Evolutionary conservation across 2,888 invertebrate genomes (phyloP).

Genomic region (Drosophila nr. perissopoda): DNA sequence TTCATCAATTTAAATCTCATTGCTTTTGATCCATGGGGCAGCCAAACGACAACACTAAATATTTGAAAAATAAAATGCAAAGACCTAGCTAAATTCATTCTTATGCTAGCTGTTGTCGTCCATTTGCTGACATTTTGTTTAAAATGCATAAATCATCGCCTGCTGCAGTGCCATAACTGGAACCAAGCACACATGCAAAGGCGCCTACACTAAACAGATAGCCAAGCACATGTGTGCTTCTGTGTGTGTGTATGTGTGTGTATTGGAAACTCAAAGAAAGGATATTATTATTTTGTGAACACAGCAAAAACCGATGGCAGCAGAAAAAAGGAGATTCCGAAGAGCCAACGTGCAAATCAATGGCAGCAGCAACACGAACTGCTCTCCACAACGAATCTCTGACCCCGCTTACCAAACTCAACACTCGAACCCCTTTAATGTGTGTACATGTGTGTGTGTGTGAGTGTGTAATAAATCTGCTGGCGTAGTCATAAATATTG

Average conservation of each 20-base stretch:
- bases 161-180: slow-evolving; percentile 73
- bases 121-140: slow-evolving; percentile 69
- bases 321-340: slow-evolving; percentile 34
- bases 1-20: slow-evolving; percentile 44
- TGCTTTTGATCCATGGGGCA: slow-evolving; percentile 43
- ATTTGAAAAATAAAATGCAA: slow-evolving; percentile 21
- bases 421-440: slow-evolving; percentile 7
- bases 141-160: slow-evolving; percentile 73
- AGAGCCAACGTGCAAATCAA: slow-evolving; percentile 67
- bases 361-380: slow-evolving; percentile 38
- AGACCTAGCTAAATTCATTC: slow-evolving; percentile 31
- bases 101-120: slow-evolving; percentile 24
- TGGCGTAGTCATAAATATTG: slow-evolving; percentile 77
- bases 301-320: slow-evolving; percentile 58
- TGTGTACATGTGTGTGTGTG: neutral
- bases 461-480: slow-evolving; percentile 72
- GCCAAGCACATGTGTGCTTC: slow-evolving; percentile 1
- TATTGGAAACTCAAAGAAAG: slow-evolving; percentile 60
- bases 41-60: neutral
- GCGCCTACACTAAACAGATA: slow-evolving; percentile 38
- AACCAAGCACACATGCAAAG: slow-evolving; percentile 42
- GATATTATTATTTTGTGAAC: slow-evolving; percentile 76
- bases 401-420: slow-evolving; percentile 4
- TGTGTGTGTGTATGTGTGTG: slow-evolving; percentile 21
- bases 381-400: slow-evolving; percentile 16